A percentile compares a stretch with the other conserved stretches of the same genome.
These are phyloP conservation scores for Ginglymostoma cirratum DNA, from an alignment of 2,113 vertebrate genomes.

Conservation along the genomic window DNA sequence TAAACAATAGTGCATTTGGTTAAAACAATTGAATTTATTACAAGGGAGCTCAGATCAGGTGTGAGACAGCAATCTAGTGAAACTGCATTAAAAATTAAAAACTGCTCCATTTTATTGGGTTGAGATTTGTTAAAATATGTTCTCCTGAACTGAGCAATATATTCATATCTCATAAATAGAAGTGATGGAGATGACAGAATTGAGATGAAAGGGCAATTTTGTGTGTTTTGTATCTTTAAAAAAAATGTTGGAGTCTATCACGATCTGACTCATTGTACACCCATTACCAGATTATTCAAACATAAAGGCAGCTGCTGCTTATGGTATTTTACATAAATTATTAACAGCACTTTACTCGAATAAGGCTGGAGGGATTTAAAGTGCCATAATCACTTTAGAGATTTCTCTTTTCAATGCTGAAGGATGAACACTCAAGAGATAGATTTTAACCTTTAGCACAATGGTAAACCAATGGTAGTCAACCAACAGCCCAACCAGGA, in stretches of 20 bases:
- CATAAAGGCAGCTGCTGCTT: slow-evolving; percentile 3
- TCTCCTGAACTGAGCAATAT: slow-evolving; percentile 9
- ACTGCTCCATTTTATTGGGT: background rate
- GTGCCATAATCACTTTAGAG: background rate
- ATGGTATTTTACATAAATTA: background rate
- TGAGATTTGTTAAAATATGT: background rate
- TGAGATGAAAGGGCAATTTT: background rate
- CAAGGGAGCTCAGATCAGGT: background rate
- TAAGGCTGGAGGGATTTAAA: slow-evolving; percentile 18
- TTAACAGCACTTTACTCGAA: background rate
- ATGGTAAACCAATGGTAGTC: background rate
- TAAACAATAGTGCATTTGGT: background rate
- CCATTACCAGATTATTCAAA: slow-evolving; percentile 17
- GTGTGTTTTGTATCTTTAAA: background rate
- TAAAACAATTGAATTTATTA: background rate
- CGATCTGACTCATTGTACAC: background rate
- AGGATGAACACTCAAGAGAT: background rate
- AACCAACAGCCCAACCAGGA: background rate
- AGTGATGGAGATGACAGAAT: slow-evolving; percentile 9
- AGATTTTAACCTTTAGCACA: background rate
- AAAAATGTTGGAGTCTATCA: background rate
- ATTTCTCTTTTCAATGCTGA: background rate
- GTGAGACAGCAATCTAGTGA: background rate
- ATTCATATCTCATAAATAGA: background rate
- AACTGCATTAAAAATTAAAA: background rate